Evolutionary conservation across 92 coral and sea anemone species (phyloP), one percentile per base, ranked within the genome.

Genomic region (Palythoa caribaeorum): DNA sequence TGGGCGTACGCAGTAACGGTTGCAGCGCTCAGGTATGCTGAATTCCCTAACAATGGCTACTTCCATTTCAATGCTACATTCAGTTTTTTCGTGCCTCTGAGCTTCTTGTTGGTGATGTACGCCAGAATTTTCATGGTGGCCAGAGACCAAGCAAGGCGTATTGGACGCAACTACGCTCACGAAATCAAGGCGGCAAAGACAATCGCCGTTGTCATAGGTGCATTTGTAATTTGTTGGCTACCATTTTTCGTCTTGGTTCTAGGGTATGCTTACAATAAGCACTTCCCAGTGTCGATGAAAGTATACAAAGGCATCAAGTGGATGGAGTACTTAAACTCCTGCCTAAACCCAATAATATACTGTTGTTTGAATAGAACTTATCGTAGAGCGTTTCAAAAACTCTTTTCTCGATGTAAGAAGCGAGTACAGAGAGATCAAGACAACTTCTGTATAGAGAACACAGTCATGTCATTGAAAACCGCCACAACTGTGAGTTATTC

Each of bases 181-280:
- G 99, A 97, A 81, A 90, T 97, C 11, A 97, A 97, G 90, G 99
- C 99, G 7, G 96, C 98, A 0, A 97, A 97, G 84, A 97, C 99
- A 37, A 97, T 97, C 60, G 99, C 98, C 3, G 98, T 97, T 21
- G 99, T 97, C 13, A 94, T 97, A 60, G 99, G 99, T 28, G 96
- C 91, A 8, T 97, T 92, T 60, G 91, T 94, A 9, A 62, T 94
- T 21, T 97, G 99, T 76, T 97, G 98, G 94, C 87, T 94, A 6
- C 99, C 99, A 6, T 92, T 92, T 73, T 94, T 95, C 40, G 92
- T 95, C 7, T 73, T 90, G 17, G 89, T 95, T 35, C 87, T 97
- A 68, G 97, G 96, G 39, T 91, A 74, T 88, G 94, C 91, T 17
- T 84, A 86, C 3, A 65, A 76, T 36, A 65, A 10, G 9, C 10